Base-by-base conservation (phyloP, 53 echinoderm and acorn worm genomes). In the Arbacia lixula region DNA sequence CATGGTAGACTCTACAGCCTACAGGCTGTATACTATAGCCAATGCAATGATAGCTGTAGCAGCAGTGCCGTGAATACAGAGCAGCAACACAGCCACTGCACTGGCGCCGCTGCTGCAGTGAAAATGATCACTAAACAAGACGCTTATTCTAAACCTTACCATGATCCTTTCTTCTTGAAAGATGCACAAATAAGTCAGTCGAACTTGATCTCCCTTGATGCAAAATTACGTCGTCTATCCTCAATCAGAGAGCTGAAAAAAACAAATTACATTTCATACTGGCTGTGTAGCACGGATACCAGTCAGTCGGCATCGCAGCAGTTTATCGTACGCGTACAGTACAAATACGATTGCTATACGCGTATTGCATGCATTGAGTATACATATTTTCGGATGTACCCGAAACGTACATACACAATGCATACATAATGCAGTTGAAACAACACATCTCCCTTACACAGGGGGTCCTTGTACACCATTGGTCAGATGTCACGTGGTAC, bases 381-480 rank as follows among this genome's bases (percentile, higher is more conserved):
- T 32, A 53, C 74, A 46, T 50, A 14, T 14, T 14, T 10, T 46
- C 46, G 46, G 8, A 8, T 10, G 42, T 74, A 74, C 74, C 50
- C 74, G 46, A 29, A 39, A 25, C 68, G 68, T 68, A 49, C 49
- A 26, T 71, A 43, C 69, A 69, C 69, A 69, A 27, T 27, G 27
- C 27, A 69, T 40, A 43, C 69, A n/a, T n/a, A n/a, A n/a, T n/a
- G n/a, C n/a, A n/a, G n/a, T 69, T 69, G 69, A 69, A 67, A 69
- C 69, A 69, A 69, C 69, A 69, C 69, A 69, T 69, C 69, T 74
- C 53, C 52, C n/a, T 74, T 74, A 51, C 53, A 74, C 74, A 74
- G 74, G 74, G 74, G 74, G 74, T 74, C 74, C 74, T 74, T 52
- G 74, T 51, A 52, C 31, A 52, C 36, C 77, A 77, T 77, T 77